phyloP scores from a whole-genome alignment of 2,113 vertebrate species.

The Otus sunia region DNA sequence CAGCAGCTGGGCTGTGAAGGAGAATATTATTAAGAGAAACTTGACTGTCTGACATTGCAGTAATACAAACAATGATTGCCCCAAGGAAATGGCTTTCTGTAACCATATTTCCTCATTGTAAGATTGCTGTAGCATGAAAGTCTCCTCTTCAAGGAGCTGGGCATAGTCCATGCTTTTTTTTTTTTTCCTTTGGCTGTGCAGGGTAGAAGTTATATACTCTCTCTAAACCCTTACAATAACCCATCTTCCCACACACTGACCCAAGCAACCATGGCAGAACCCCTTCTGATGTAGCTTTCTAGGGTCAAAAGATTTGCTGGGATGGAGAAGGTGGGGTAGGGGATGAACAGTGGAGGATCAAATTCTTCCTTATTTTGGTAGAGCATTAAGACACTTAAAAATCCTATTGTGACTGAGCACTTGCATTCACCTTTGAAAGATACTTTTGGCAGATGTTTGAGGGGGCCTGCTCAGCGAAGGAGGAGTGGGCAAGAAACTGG shows the following conservation, averaged over 20 bases:
- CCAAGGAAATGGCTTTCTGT: neutral
- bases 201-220: neutral
- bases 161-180: neutral
- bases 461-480: fast-evolving
- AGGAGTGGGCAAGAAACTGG: neutral
- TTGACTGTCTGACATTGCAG: neutral
- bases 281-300: neutral
- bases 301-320: neutral
- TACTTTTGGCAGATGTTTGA: neutral
- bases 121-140: neutral
- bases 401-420: fast-evolving
- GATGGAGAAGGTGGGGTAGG: neutral
- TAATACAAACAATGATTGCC: neutral
- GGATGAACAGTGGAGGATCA: neutral
- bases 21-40: neutral
- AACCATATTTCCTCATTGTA: neutral
- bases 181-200: neutral
- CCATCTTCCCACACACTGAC: neutral
- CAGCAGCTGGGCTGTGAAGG: neutral
- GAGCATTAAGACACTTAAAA: neutral
- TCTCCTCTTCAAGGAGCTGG: neutral
- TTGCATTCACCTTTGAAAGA: neutral
- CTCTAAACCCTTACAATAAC: neutral
- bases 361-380: neutral
- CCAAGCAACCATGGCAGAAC: neutral